phyloP scores from a whole-genome alignment of 2,888 invertebrate genomes.

The Stenoptilia bipunctidactyla region DNA sequence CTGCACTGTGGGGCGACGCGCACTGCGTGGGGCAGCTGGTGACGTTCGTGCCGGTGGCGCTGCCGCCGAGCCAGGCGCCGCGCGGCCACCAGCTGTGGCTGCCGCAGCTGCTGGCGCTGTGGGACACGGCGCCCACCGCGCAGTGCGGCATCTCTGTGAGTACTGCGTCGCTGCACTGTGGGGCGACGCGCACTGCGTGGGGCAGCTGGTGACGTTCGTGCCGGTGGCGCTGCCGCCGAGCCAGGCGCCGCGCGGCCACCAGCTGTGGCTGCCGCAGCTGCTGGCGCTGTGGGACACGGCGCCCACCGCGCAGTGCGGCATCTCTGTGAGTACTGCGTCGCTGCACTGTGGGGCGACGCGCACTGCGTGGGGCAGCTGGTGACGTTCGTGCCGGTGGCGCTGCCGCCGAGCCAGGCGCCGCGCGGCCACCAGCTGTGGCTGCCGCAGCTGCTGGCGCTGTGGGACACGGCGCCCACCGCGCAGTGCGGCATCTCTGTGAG shows the following conservation, averaged over 20 bases:
- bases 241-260: slow-evolving; percentile 88
- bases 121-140: slow-evolving; percentile 85
- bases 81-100: slow-evolving; percentile 83
- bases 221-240: slow-evolving; percentile 87
- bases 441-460: slow-evolving; percentile 78
- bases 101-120: slow-evolving; percentile 78
- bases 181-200: slow-evolving; percentile 83
- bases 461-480: slow-evolving; percentile 85
- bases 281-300: slow-evolving; percentile 85
- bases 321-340: slow-evolving; percentile 72
- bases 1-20: slow-evolving; percentile 81
- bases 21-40: slow-evolving; percentile 82
- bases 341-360: slow-evolving; percentile 81
- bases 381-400: slow-evolving; percentile 80
- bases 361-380: slow-evolving; percentile 82
- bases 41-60: slow-evolving; percentile 80
- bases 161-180: slow-evolving; percentile 79
- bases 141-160: slow-evolving; percentile 68
- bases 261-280: slow-evolving; percentile 80
- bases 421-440: slow-evolving; percentile 83
- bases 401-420: slow-evolving; percentile 92
- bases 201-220: slow-evolving; percentile 77
- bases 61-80: slow-evolving; percentile 92
- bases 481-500: slow-evolving; percentile 68
- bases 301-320: slow-evolving; percentile 76